A percentile compares a stretch with the other conserved stretches of the same genome.
phyloP scores from a whole-genome alignment of 2,888 invertebrate species.

The Scaptomyza caliginosa region DNA sequence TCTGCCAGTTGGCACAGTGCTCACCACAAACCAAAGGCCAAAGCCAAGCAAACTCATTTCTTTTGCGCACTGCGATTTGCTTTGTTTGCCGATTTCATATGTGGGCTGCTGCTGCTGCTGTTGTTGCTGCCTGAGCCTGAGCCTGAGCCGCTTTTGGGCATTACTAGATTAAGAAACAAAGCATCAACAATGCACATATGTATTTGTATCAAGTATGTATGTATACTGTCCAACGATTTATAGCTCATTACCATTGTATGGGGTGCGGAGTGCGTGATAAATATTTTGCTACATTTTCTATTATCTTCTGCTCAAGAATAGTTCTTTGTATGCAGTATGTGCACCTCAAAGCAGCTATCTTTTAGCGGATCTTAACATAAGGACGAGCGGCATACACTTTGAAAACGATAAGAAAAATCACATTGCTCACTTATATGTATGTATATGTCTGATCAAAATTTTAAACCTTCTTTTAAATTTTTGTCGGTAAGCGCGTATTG shows the following conservation, averaged over 20 bases:
- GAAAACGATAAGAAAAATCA: conserved; percentile 16
- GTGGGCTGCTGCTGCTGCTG: conserved; percentile 6
- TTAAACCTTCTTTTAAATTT: neutral
- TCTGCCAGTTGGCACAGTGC: conserved; percentile 12
- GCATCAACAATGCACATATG: conserved; percentile 15
- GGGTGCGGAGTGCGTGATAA: conserved; percentile 75
- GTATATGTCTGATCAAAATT: neutral
- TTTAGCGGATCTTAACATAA: conserved; percentile 28
- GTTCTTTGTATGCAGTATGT: conserved; percentile 10
- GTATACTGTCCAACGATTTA: conserved; percentile 51
- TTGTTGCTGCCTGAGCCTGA: conserved; percentile 6
- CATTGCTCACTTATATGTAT: conserved; percentile 44
- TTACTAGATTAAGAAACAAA: conserved; percentile 79
- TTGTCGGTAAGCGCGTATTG: neutral
- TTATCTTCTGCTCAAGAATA: conserved; percentile 40
- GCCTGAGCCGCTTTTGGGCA: conserved; percentile 78
- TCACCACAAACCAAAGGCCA: conserved; percentile 48
- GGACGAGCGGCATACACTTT: conserved; percentile 43
- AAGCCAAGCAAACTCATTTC: conserved; percentile 24
- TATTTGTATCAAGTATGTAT: neutral
- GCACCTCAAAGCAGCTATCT: conserved; percentile 17
- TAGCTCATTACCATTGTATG: conserved; percentile 80
- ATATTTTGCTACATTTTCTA: conserved; percentile 75
- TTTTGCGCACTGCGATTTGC: conserved; percentile 25
- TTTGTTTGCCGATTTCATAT: conserved; percentile 30